A percentile compares a stretch with the other conserved stretches of the same genome.
Evolutionary conservation across 2,888 invertebrate genomes (phyloP).

Genomic region (Papilio gigon): DNA sequence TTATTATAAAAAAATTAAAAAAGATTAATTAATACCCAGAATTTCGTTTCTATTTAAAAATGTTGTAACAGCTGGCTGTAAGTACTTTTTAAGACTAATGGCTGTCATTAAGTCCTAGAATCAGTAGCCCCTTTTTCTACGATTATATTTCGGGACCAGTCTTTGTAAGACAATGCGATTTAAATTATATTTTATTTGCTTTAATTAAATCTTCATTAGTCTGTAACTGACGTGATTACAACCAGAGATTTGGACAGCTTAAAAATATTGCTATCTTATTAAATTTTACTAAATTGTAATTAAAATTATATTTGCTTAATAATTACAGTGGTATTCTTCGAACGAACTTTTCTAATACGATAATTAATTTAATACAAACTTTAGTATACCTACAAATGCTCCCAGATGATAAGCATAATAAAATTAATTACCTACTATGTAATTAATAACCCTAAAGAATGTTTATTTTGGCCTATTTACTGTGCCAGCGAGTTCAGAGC

Average conservation of each 20-base stretch:
- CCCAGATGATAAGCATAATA: not conserved
- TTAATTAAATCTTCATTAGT: constrained; percentile 22
- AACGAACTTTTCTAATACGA: too few species aligned
- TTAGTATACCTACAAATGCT: not conserved
- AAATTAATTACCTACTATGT: not conserved
- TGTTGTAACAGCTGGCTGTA: constrained; percentile 24
- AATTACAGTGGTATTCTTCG: too few species aligned
- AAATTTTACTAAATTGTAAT: not conserved
- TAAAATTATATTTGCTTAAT: not conserved
- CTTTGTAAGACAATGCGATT: constrained; percentile 18
- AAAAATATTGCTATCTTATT: not conserved
- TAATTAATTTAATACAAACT: not conserved
- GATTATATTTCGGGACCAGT: constrained; percentile 16
- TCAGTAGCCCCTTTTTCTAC: constrained; percentile 20
- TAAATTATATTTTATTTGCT: not conserved
- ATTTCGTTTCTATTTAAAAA: constrained; percentile 19
- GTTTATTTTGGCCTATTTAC: not conserved
- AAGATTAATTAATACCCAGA: not conserved
- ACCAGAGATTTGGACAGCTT: not conserved
- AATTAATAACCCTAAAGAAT: not conserved
- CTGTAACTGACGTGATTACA: not conserved
- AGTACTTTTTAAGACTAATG: constrained; percentile 26
- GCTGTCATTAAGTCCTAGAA: constrained; percentile 15
- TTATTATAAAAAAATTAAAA: not conserved
- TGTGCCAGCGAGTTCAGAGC: not conserved